Evolutionary conservation across 1,140 invertebrate genomes (phyloP).

Genomic region (Tribolium castaneum): DNA sequence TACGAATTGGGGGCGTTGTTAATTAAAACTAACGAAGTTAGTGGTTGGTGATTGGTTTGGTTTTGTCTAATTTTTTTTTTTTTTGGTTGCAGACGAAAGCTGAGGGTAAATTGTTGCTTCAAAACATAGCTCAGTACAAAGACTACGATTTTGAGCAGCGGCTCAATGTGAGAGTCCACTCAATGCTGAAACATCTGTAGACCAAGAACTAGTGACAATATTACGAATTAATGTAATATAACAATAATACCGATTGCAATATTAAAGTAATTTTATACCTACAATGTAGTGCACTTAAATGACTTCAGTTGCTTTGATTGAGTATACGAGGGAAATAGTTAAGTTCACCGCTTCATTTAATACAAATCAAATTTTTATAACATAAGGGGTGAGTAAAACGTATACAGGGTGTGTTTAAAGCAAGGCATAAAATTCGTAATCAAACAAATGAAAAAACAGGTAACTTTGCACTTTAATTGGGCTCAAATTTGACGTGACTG

Average conservation of each 20-base stretch:
- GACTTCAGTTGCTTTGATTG: neutral
- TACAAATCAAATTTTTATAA: no score
- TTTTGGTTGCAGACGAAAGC: constrained; percentile 66
- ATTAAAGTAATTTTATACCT: constrained; percentile 26
- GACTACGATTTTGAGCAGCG: constrained; percentile 78
- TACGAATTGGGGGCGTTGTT: constrained; percentile 74
- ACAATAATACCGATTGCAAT: constrained; percentile 1
- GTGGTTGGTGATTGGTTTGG: constrained; percentile 41
- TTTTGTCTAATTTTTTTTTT: neutral
- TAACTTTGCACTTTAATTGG: no score
- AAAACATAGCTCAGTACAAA: constrained; percentile 69
- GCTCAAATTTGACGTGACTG: no score
- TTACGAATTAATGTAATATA: neutral
- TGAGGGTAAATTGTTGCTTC: constrained; percentile 67
- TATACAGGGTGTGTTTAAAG: no score
- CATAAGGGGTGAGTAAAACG: no score
- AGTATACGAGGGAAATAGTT: no score
- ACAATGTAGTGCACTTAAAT: constrained; percentile 1
- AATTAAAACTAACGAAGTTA: constrained; percentile 66
- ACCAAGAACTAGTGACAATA: constrained; percentile 36
- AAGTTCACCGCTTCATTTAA: no score
- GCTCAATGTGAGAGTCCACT: constrained; percentile 72
- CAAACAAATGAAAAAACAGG: no score
- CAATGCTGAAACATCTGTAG: constrained; percentile 64
- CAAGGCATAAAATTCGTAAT: no score